These are phyloP conservation scores for Ctena decussata DNA, from an alignment of 2,888 invertebrate genomes.

Conservation along the genomic window DNA sequence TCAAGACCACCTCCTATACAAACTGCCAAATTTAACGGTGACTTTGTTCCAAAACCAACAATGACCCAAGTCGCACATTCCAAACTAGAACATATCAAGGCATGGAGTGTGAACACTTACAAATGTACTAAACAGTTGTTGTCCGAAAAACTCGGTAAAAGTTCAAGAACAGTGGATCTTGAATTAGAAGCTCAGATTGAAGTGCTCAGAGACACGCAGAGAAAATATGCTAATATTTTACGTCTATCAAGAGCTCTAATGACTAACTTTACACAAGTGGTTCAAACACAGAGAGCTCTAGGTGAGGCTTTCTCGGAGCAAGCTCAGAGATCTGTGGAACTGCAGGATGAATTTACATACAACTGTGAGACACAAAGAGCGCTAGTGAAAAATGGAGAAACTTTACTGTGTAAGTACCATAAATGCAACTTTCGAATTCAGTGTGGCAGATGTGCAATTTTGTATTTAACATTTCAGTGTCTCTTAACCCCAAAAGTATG, in stretches of 20 bases:
- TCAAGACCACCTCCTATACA: slow-evolving; percentile 80
- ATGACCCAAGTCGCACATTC: slow-evolving; percentile 79
- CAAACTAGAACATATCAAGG: slow-evolving; percentile 94
- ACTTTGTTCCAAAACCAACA: slow-evolving; percentile 77
- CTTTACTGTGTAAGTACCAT: slow-evolving; percentile 90
- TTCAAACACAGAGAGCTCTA: slow-evolving; percentile 94
- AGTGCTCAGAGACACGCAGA: slow-evolving; percentile 96
- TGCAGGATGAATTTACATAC: slow-evolving; percentile 97
- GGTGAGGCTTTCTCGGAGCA: slow-evolving; percentile 97
- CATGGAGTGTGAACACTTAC: slow-evolving; percentile 99
- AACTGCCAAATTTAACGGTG: slow-evolving; percentile 73
- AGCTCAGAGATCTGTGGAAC: slow-evolving; percentile 97
- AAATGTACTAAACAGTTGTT: slow-evolving; percentile 99
- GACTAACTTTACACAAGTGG: slow-evolving; percentile 95
- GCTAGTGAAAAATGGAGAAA: slow-evolving; percentile 97
- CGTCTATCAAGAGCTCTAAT: slow-evolving; percentile 95
- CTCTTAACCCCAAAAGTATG: too few relatives aligned
- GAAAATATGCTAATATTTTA: slow-evolving; percentile 93
- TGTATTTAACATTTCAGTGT: too few relatives aligned
- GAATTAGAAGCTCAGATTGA: slow-evolving; percentile 98
- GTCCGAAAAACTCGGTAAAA: slow-evolving; percentile 96
- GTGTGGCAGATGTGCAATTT: too few relatives aligned
- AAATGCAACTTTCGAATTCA: too few relatives aligned
- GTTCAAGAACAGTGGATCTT: slow-evolving; percentile 88
- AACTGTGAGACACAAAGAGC: slow-evolving; percentile 98